These are phyloP conservation scores for Acrocephalus kingi DNA, from an alignment of 2,113 vertebrate genomes.

Conservation along the genomic window DNA sequence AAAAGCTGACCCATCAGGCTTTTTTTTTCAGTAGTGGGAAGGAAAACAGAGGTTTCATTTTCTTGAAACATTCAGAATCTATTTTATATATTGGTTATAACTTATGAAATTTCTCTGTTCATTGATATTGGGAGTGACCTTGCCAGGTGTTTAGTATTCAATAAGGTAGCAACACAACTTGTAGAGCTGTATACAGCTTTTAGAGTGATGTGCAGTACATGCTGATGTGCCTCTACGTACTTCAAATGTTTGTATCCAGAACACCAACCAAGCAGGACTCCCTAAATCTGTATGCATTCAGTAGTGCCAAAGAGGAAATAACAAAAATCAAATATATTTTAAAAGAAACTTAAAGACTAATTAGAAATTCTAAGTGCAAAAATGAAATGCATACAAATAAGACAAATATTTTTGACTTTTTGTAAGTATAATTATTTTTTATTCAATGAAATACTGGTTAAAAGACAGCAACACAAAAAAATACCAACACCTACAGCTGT, in stretches of 20 bases:
- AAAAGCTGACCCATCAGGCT: neutral
- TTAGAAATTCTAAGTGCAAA: neutral
- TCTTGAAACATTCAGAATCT: neutral
- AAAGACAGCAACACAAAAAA: neutral
- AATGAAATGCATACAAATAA: neutral
- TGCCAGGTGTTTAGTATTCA: neutral
- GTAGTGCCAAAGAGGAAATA: neutral
- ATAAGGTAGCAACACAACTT: neutral
- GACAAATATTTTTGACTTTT: neutral
- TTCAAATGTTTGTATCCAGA: neutral
- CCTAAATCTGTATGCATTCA: neutral
- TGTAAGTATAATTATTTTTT: neutral
- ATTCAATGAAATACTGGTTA: neutral
- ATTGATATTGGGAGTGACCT: neutral
- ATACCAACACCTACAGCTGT: neutral
- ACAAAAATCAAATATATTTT: neutral
- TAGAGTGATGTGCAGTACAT: neutral
- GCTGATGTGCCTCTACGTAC: neutral
- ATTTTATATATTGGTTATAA: neutral
- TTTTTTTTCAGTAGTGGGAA: neutral
- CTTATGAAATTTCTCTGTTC: neutral
- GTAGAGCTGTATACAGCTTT: neutral
- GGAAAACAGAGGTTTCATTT: neutral
- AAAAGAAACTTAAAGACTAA: neutral
- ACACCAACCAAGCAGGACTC: neutral